Evolutionary conservation across 2,888 invertebrate genomes (phyloP).

Genomic region (Caenorhabditis wallacei): DNA sequence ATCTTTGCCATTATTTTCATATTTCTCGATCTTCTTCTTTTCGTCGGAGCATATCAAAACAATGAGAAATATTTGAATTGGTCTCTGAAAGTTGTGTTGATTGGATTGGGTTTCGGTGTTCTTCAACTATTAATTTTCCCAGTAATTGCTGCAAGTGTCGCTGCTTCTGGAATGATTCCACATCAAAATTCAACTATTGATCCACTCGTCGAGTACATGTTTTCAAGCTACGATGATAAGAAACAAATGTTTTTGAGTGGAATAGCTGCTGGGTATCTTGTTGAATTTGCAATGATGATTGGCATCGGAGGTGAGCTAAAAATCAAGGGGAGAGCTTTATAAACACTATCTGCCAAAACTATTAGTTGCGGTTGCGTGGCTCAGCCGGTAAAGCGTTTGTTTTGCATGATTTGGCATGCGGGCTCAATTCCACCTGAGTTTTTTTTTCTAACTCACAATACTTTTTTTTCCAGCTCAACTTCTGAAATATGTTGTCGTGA

Average conservation of each 20-base stretch:
- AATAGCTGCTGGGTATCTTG: slow-evolving; percentile 1
- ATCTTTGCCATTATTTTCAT: not conserved
- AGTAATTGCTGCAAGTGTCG: slow-evolving; percentile 2
- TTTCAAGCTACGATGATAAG: not conserved
- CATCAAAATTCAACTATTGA: not conserved
- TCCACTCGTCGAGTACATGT: not conserved
- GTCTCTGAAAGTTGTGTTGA: slow-evolving; percentile 2
- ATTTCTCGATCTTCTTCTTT: not conserved
- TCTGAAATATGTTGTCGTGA: not conserved
- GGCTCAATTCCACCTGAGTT: too few species aligned
- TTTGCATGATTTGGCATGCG: too few species aligned
- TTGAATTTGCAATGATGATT: not conserved
- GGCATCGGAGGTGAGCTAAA: slow-evolving; percentile 1
- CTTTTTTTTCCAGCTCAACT: not conserved
- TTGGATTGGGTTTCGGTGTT: not conserved
- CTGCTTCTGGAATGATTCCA: slow-evolving; percentile 4
- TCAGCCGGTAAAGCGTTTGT: too few species aligned
- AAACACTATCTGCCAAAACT: not conserved
- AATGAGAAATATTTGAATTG: not conserved
- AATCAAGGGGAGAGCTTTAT: not conserved
- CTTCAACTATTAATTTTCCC: slow-evolving; percentile 8
- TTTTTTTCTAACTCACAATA: too few species aligned
- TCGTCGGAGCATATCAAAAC: slow-evolving; percentile 1
- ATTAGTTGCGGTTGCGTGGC: not conserved
- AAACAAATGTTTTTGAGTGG: slow-evolving; percentile 1